Conservation (phyloP, 2,113 vertebrate genomes). For the Scatophagus argus region DNA sequence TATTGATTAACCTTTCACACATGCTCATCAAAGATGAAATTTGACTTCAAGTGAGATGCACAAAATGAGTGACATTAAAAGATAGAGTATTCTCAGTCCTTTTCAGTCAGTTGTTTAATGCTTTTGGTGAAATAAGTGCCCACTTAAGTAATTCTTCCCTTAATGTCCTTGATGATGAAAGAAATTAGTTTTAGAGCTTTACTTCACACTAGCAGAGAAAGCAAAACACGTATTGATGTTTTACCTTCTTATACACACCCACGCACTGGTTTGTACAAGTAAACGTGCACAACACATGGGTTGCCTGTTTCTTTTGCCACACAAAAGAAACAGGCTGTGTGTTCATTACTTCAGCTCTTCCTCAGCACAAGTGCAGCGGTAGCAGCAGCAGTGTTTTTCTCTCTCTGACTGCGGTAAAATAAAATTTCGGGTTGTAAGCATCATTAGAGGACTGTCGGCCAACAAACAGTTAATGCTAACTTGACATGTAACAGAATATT, state of each 20-base stretch:
- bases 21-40: slow-evolving; percentile 43
- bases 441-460: slow-evolving; percentile 8
- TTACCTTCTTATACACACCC: slow-evolving; percentile 32
- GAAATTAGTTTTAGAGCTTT: slow-evolving; percentile 62
- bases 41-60: slow-evolving; percentile 37
- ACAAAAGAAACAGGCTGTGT: slow-evolving; percentile 22
- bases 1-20: slow-evolving; percentile 33
- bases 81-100: slow-evolving; percentile 42
- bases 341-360: slow-evolving; percentile 34
- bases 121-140: slow-evolving; percentile 58
- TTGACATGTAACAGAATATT: slow-evolving; percentile 19
- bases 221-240: slow-evolving; percentile 48
- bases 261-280: slow-evolving; percentile 14
- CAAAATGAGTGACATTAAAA: slow-evolving; percentile 61
- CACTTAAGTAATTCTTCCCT: slow-evolving; percentile 45
- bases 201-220: slow-evolving; percentile 37
- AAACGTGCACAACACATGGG: neutral
- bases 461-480: slow-evolving; percentile 9
- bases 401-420: slow-evolving; percentile 1
- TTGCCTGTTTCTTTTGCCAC: too few relatives aligned
- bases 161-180: slow-evolving; percentile 68
- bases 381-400: slow-evolving; percentile 15
- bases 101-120: slow-evolving; percentile 61
- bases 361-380: slow-evolving; percentile 2
- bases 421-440: neutral